phyloP scores from a whole-genome alignment of 2,113 vertebrate genomes.

The Thalassarche chlororhynchos region DNA sequence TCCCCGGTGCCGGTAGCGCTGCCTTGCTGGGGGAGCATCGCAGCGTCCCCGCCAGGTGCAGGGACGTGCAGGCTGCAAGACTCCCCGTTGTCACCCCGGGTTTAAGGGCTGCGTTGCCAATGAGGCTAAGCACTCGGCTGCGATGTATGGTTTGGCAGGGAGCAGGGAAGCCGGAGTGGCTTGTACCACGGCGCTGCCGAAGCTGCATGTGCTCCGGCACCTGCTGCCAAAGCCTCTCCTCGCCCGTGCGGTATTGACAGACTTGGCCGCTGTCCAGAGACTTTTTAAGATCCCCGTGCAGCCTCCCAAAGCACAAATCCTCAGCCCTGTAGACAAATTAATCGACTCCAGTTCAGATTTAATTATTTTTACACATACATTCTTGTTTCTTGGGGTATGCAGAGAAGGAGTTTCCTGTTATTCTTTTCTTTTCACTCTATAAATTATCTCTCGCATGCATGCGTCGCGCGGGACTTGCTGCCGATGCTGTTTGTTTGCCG shows the following conservation, averaged over 20 bases:
- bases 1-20: background rate
- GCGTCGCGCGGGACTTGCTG: background rate
- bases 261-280: constrained; percentile 26
- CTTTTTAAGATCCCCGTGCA: background rate
- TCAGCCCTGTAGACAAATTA: background rate
- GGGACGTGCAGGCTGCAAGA: background rate
- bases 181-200: background rate
- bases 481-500: constrained; percentile 39
- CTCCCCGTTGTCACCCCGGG: background rate
- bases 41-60: background rate
- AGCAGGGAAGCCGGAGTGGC: background rate
- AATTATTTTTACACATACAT: background rate
- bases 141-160: background rate
- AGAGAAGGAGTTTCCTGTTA: constrained; percentile 39
- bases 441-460: background rate
- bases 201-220: background rate
- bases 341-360: background rate
- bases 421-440: constrained; percentile 8
- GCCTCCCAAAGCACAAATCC: background rate
- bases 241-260: background rate
- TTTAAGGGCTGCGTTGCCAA: background rate
- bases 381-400: background rate
- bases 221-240: constrained; percentile 17
- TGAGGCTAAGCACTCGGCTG: background rate
- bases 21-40: background rate